A percentile compares a stretch with the other conserved stretches of the same genome.
Conservation (phyloP, 2,888 invertebrate species). For the Ceraclea dissimilis region DNA sequence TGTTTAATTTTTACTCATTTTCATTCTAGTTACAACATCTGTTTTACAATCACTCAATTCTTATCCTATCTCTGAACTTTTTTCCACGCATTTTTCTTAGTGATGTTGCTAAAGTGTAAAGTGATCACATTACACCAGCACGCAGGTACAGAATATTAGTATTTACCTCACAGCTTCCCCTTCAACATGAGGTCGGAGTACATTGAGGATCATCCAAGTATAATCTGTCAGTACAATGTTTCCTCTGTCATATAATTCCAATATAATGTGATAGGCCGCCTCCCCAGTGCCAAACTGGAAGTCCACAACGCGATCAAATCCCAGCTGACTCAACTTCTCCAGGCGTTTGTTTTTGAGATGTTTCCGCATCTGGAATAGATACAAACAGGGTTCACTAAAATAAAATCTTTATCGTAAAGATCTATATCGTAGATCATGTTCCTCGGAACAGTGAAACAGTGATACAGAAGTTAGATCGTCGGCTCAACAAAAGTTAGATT, state of each 20-base stretch:
- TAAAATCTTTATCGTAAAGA: background rate
- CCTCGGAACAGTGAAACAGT: no score
- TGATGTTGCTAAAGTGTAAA: no score
- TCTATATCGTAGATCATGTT: no score
- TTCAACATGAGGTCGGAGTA: conserved; percentile 87
- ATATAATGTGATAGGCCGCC: conserved; percentile 88
- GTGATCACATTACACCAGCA: no score
- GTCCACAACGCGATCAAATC: conserved; percentile 89
- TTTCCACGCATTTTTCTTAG: no score
- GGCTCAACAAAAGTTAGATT: no score
- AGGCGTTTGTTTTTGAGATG: conserved; percentile 93
- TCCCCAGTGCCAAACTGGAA: conserved; percentile 92
- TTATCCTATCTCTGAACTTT: no score
- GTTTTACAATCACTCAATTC: no score
- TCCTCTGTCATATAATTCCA: conserved; percentile 93
- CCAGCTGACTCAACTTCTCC: conserved; percentile 78
- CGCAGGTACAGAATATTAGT: background rate
- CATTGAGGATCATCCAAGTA: conserved; percentile 82
- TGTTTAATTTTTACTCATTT: no score
- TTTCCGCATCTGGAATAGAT: conserved; percentile 70
- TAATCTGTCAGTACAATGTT: conserved; percentile 92
- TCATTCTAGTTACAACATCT: no score
- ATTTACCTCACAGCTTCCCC: conserved; percentile 71
- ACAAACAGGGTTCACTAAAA: background rate
- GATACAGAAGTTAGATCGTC: no score